Evolutionary conservation across 1,140 invertebrate species (phyloP).

Genomic region (Paralvinella palmiformis): DNA sequence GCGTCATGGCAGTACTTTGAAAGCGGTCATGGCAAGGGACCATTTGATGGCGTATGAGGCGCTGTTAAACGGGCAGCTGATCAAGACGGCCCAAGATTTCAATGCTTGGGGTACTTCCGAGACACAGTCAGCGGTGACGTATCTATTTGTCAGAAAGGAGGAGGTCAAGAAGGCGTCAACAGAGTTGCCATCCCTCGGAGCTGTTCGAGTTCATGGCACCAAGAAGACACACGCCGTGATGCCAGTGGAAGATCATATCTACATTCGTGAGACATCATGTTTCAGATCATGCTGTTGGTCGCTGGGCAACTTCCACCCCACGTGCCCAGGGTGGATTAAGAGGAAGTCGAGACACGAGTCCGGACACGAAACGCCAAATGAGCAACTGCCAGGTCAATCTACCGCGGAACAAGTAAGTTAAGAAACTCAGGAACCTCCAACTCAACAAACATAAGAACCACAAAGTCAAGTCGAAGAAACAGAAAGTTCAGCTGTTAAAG

Average conservation of each 20-base stretch:
- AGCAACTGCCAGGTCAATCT: not conserved
- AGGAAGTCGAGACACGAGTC: not conserved
- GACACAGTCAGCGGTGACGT: too few species aligned
- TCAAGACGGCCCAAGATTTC: not conserved
- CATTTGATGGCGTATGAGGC: slow-evolving; percentile 25
- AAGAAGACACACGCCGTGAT: not conserved
- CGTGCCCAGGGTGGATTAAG: not conserved
- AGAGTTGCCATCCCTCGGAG: not conserved
- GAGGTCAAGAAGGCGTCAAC: not conserved
- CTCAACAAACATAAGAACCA: not conserved
- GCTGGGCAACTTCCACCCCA: not conserved
- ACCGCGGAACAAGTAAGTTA: not conserved
- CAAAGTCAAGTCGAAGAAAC: too few species aligned
- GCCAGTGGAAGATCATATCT: slow-evolving; percentile 1
- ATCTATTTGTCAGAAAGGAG: not conserved
- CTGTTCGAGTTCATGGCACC: not conserved
- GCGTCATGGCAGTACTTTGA: not conserved
- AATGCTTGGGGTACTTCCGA: not conserved
- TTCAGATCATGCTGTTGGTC: not conserved
- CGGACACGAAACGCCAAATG: too few species aligned
- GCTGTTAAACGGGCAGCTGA: not conserved
- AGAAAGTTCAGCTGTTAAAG: not conserved
- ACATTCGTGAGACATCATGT: not conserved
- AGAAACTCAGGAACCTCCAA: not conserved
- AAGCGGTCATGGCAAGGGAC: slow-evolving; percentile 25